These are phyloP conservation scores for Tachyglossus aculeatus DNA, from an alignment of 2,797 vertebrate genomes.

Conservation along the genomic window DNA sequence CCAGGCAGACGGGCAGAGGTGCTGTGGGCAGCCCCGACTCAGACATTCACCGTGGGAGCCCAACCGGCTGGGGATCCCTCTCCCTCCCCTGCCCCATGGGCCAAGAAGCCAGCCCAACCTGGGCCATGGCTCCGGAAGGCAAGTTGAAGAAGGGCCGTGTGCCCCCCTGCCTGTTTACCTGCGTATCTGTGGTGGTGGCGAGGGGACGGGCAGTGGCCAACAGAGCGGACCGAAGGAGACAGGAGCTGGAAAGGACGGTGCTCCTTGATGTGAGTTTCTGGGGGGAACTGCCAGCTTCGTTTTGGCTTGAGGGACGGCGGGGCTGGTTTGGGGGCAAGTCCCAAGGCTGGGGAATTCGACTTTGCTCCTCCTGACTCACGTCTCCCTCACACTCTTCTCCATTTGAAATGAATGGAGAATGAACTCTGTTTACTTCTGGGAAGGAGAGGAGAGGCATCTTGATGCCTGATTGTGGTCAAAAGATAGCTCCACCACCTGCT, in stretches of 20 bases:
- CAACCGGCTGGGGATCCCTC: background rate
- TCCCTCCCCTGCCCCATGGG: constrained; percentile 21
- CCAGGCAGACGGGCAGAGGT: background rate
- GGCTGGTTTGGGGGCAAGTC: background rate
- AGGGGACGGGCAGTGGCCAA: background rate
- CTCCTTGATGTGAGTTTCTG: constrained; percentile 51
- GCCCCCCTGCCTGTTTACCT: constrained; percentile 46
- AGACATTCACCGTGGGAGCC: too few species aligned
- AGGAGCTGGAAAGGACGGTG: too few species aligned
- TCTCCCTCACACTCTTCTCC: background rate
- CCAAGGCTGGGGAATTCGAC: background rate
- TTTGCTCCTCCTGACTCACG: too few species aligned
- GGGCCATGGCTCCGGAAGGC: background rate
- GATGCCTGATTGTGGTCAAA: too few species aligned
- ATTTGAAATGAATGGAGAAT: constrained; percentile 33
- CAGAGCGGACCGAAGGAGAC: background rate
- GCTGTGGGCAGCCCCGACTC: background rate
- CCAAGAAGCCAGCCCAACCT: constrained; percentile 7
- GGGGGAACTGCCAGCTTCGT: background rate
- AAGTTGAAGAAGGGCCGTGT: constrained; percentile 37
- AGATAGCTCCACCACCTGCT: too few species aligned
- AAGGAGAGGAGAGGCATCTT: too few species aligned
- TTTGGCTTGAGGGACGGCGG: background rate
- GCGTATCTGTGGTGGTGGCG: constrained; percentile 46
- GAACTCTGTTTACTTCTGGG: too few species aligned